Conservation (phyloP, 2,888 invertebrate species). For the Nomada lathburiana region DNA sequence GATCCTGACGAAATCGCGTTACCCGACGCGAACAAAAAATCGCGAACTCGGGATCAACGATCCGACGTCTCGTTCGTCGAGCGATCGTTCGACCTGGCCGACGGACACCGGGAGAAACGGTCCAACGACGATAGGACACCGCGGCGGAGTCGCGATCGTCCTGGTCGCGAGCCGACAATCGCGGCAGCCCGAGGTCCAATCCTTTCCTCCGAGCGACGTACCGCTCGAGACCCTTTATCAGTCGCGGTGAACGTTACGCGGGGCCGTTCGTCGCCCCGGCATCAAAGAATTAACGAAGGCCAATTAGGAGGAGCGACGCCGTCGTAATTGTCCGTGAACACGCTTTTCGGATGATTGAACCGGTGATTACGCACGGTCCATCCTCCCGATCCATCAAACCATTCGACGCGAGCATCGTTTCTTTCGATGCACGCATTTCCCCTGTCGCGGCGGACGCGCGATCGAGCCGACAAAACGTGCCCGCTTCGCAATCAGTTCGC, state of each 20-base stretch:
- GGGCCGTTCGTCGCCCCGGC: conserved; percentile 58
- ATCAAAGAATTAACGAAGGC: conserved; percentile 74
- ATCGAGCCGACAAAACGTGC: background rate
- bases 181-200: background rate
- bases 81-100: background rate
- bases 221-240: conserved; percentile 54
- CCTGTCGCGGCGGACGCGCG: background rate
- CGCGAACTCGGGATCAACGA: background rate
- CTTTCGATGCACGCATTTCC: conserved; percentile 1
- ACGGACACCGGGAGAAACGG: too few species aligned
- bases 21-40: background rate
- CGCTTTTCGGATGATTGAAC: conserved; percentile 64
- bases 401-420: conserved; percentile 38
- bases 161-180: too few species aligned
- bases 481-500: conserved; percentile 1
- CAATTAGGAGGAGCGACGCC: conserved; percentile 74
- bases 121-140: too few species aligned
- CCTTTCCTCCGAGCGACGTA: conserved; percentile 20
- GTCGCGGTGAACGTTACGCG: conserved; percentile 64
- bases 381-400: conserved; percentile 47
- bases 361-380: conserved; percentile 55
- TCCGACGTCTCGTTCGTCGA: background rate
- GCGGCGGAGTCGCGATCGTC: too few species aligned
- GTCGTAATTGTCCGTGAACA: conserved; percentile 72
- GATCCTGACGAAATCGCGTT: background rate